Evolutionary conservation across 2,797 vertebrate species (phyloP), one percentile per base, ranked within the genome.

Genomic region (Glyptemys insculpta): DNA sequence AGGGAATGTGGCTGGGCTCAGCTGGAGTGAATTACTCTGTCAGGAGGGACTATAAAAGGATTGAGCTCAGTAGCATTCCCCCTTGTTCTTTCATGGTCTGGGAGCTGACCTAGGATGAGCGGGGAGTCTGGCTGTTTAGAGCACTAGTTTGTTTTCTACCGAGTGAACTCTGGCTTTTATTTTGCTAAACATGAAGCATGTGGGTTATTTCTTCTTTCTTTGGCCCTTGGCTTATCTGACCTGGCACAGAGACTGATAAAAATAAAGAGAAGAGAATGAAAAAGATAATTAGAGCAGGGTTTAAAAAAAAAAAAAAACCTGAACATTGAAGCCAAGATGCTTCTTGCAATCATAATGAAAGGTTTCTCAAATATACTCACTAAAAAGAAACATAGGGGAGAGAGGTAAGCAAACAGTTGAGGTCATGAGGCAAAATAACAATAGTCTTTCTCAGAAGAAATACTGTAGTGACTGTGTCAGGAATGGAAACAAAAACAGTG

Each of bases 11-110:
- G 79, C 56, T 59, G 16, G 72, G 59, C 78, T 94, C 59, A 81
- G 74, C 86, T 89, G 91, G 94, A 94, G 81, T 5, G 37, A 92
- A 92, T 96, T 87, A 78, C 80, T 92, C 76, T 96, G 59, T 88
- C 86, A 95, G 50, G 25, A 29, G 65, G 65, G 41, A 78, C 6
- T 74, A 31, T 76, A 87, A 86, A 81, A 93, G 29, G 65, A 91
- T 52, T 91, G 90, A 93, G 62, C 86, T 83, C 68, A 91, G 18
- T 15, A 87, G 37, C 21, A 47, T 90, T 49, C 10, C 41, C 31
- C 44, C n/a, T 95, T 8, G 21, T 95, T 27, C 78, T 94, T 81
- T 92, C 86, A 90, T 65, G 54, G 54, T 94, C 93, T 94, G 80
- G 37, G 49, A 54, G 44, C 56, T 96, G 86, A 91, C 93, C 88